phyloP scores from a whole-genome alignment of 2,797 vertebrate species.

The Chaetophractus vellerosus region DNA sequence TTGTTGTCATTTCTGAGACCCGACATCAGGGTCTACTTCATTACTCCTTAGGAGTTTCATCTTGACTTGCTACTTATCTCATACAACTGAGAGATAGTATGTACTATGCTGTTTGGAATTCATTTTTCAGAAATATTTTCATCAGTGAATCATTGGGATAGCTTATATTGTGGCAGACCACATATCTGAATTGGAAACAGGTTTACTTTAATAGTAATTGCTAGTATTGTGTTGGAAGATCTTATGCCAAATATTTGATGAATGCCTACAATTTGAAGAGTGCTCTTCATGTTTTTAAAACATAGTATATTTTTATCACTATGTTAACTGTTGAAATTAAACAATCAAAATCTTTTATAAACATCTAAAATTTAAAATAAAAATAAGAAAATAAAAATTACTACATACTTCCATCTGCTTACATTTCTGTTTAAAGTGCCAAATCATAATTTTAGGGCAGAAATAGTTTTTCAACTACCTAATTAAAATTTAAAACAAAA shows the following conservation, averaged over 20 bases:
- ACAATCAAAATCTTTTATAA: conserved; percentile 68
- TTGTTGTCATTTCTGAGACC: background rate
- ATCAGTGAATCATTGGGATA: background rate
- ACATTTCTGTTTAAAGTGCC: conserved; percentile 70
- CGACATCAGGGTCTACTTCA: background rate
- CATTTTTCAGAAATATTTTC: background rate
- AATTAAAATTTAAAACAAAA: conserved; percentile 75
- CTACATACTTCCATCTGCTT: conserved; percentile 52
- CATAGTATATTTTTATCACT: conserved; percentile 37
- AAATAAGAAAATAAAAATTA: conserved; percentile 74
- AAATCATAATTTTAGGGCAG: conserved; percentile 62
- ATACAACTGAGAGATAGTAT: background rate
- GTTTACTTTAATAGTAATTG: conserved; percentile 17
- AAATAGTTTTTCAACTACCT: conserved; percentile 69
- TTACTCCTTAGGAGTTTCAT: background rate
- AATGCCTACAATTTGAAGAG: conserved; percentile 53
- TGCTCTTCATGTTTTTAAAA: conserved; percentile 21
- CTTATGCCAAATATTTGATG: conserved; percentile 53
- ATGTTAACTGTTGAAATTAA: conserved; percentile 71
- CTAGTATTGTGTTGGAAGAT: background rate
- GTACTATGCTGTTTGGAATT: background rate
- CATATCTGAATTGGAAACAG: background rate
- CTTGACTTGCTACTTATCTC: background rate
- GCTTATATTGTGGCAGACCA: background rate
- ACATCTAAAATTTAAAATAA: conserved; percentile 72